Evolutionary conservation across 2,888 invertebrate genomes (phyloP), one percentile per base, ranked within the genome.

Genomic region (Sminthurides aquaticus): DNA sequence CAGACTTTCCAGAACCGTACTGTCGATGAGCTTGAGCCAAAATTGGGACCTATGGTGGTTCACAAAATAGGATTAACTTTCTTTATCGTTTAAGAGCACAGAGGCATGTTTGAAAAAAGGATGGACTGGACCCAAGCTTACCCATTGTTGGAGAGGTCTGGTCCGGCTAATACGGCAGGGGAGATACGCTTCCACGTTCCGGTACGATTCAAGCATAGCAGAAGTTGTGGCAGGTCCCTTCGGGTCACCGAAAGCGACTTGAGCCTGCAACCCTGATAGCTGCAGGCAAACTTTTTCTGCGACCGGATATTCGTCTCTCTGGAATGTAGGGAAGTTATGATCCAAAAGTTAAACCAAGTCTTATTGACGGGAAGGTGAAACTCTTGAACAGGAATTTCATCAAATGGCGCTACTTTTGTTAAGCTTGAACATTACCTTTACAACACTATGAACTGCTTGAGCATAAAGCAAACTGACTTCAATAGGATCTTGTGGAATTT

Each of bases 251-350:
- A 94, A 82, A n/a, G 92, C 87, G 55, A 95, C 95, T 80, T 95
- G 95, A 15, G 93, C 92, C 79, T 96, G 95, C 18, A 96, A 82
- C 24, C 96, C 96, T 0, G 95, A 95, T 74, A 96, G 80, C 78
- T 96, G 95, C 1, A 96, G 83, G 0, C 94, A 93, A 62, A 95
- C 93, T 79, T 94, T 91, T 80, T 94, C 93, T 43, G 91, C 92
- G 5, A 96, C 92, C 0, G 93, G 93, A 78, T 92, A 95, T 79
- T 95, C 93, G 79, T 96, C 95, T 81, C 89, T 85, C 89, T 92
- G 77, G 66, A 76, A 66, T 63, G 43, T 26, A 57, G 61, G 49
- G 24, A 20, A 25, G 26, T 24, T 25, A 59, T 29, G 22, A 68
- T 62, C 22, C 25, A 20, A 66, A 15, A 27, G 24, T 57, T 20